These are phyloP conservation scores for Anthrax anthrax DNA, from an alignment of 2,888 invertebrate species.

Conservation along the genomic window DNA sequence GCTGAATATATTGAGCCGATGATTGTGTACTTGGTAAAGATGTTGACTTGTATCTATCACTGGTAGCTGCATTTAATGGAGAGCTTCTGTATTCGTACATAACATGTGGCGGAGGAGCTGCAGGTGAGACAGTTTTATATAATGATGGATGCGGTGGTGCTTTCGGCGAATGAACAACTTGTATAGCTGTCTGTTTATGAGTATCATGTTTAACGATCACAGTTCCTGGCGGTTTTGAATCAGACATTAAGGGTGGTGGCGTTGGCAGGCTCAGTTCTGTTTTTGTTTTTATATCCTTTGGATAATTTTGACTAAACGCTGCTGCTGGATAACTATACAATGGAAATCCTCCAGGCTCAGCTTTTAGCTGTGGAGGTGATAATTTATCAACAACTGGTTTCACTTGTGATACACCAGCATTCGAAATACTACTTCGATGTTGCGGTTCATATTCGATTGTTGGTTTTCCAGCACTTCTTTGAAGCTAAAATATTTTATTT, in stretches of 20 bases:
- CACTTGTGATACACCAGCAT: constrained; percentile 4
- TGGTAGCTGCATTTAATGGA: constrained; percentile 33
- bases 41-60: constrained; percentile 29
- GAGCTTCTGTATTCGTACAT: constrained; percentile 22
- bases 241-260: constrained; percentile 52
- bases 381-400: constrained; percentile 15
- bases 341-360: constrained; percentile 48
- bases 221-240: constrained; percentile 42
- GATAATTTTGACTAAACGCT: constrained; percentile 6
- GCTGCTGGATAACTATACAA: constrained; percentile 43
- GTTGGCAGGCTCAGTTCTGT: constrained; percentile 36
- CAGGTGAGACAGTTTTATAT: constrained; percentile 24
- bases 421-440: constrained; percentile 6
- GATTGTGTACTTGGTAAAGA: constrained; percentile 29
- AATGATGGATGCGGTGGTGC: constrained; percentile 6
- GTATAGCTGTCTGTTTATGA: constrained; percentile 17
- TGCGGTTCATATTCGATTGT: constrained; percentile 10
- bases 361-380: constrained; percentile 35
- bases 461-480: constrained; percentile 8
- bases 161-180: constrained; percentile 12
- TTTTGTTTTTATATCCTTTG: constrained; percentile 11
- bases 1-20: constrained; percentile 11
- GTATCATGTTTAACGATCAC: constrained; percentile 61
- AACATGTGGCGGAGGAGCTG: constrained; percentile 23
- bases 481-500: constrained; percentile 7